phyloP scores from a whole-genome alignment of 2,888 invertebrate species.

The Lacanobia wlatinum region DNA sequence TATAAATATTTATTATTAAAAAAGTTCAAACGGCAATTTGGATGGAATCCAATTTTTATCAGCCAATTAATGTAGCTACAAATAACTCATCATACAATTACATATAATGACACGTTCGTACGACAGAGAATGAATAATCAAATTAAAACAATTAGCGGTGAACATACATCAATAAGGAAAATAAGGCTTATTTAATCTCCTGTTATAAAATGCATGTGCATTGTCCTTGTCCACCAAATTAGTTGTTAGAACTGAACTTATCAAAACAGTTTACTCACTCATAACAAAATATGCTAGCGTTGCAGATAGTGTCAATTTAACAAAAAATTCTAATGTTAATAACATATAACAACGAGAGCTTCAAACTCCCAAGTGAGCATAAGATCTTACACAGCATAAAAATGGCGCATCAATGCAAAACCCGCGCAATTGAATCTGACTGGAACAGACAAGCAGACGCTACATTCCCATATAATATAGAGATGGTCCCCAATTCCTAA shows the following conservation, averaged over 20 bases:
- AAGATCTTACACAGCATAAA: background rate
- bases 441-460: conserved; percentile 51
- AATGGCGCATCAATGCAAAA: conserved; percentile 20
- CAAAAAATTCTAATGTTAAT: background rate
- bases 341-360: background rate
- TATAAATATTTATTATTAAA: conserved; percentile 90
- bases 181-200: background rate
- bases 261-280: background rate
- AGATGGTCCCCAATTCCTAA: conserved; percentile 63
- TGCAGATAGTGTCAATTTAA: no score
- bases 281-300: background rate
- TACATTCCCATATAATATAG: conserved; percentile 40
- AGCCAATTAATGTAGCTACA: conserved; percentile 73
- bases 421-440: conserved; percentile 22
- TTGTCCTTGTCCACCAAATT: background rate
- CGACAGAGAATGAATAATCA: conserved; percentile 36
- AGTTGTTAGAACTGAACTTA: background rate
- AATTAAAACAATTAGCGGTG: conserved; percentile 13
- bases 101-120: conserved; percentile 33
- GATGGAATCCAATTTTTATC: conserved; percentile 85
- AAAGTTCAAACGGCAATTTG: conserved; percentile 88
- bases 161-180: background rate
- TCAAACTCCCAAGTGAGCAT: background rate
- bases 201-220: background rate
- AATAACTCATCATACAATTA: conserved; percentile 54